Percentiles rank a stretch among this genome's conserved stretches.
Evolutionary conservation across 2,888 invertebrate species (phyloP).

Genomic region (Chrysodeixis includens): DNA sequence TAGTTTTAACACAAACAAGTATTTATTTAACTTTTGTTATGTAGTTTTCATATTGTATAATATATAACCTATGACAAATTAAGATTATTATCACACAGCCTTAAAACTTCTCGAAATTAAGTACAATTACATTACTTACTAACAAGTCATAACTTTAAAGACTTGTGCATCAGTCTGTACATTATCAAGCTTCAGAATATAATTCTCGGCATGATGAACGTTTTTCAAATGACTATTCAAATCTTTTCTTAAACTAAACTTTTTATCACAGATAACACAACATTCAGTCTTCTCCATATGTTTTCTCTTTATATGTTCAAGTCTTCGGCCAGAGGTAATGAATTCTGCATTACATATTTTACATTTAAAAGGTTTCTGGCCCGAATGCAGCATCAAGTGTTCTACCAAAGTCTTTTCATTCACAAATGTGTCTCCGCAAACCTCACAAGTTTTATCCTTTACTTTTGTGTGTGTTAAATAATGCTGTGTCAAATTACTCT

Average conservation of each 20-base stretch:
- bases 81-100: too few species aligned
- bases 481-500: slow-evolving; percentile 73
- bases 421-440: slow-evolving; percentile 73
- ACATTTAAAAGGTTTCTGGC: slow-evolving; percentile 73
- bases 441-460: slow-evolving; percentile 70
- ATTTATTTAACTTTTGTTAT: too few species aligned
- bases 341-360: slow-evolving; percentile 69
- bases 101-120: not conserved
- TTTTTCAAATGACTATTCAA: slow-evolving; percentile 72
- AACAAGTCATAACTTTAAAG: slow-evolving; percentile 27
- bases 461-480: slow-evolving; percentile 61
- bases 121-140: not conserved
- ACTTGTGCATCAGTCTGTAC: slow-evolving; percentile 39
- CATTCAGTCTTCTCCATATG: slow-evolving; percentile 68
- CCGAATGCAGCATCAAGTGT: slow-evolving; percentile 73
- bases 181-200: slow-evolving; percentile 30
- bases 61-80: too few species aligned
- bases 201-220: slow-evolving; percentile 58
- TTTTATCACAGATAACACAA: slow-evolving; percentile 74
- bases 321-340: slow-evolving; percentile 71
- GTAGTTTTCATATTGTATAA: too few species aligned
- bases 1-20: too few species aligned
- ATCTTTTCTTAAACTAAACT: slow-evolving; percentile 74
- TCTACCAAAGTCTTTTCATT: slow-evolving; percentile 70
- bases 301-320: slow-evolving; percentile 73